A percentile compares a stretch with the other conserved stretches of the same genome.
Conservation (phyloP, 2,888 invertebrate species). For the Rhodophaea formosa region DNA sequence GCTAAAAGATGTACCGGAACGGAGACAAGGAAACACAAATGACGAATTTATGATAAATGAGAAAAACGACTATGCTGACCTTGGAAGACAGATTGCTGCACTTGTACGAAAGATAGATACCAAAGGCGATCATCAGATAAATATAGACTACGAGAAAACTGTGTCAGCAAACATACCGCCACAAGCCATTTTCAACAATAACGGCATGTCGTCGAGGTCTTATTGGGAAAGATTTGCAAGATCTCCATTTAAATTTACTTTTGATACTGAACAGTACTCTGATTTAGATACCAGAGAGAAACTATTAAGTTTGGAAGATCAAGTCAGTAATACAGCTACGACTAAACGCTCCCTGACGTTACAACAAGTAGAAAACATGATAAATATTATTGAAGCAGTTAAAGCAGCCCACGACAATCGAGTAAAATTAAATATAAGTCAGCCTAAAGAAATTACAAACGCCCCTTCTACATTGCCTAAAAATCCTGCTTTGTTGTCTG, state of each 20-base stretch:
- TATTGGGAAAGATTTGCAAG: constrained; percentile 70
- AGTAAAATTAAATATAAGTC: neutral
- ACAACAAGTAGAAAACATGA: constrained; percentile 62
- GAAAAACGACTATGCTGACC: constrained; percentile 43
- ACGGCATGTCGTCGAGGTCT: constrained; percentile 48
- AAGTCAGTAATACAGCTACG: constrained; percentile 51
- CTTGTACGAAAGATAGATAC: constrained; percentile 56
- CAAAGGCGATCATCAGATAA: constrained; percentile 42
- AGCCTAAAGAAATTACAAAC: constrained; percentile 25
- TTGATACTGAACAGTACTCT: constrained; percentile 36
- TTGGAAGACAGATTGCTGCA: constrained; percentile 68
- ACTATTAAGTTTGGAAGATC: constrained; percentile 61
- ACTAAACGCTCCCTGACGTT: constrained; percentile 48
- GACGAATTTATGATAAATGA: constrained; percentile 35
- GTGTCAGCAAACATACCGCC: constrained; percentile 26
- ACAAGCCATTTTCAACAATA: constrained; percentile 47
- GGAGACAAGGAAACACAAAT: neutral
- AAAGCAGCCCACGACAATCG: neutral
- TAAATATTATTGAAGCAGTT: constrained; percentile 45
- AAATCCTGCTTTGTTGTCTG: neutral
- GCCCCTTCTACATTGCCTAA: constrained; percentile 25
- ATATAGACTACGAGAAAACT: constrained; percentile 43
- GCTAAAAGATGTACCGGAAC: neutral
- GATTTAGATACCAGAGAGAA: constrained; percentile 52
- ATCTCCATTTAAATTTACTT: constrained; percentile 50